Evolutionary conservation across 2,113 vertebrate species (phyloP).

Genomic region (Porphyrio hochstetteri): DNA sequence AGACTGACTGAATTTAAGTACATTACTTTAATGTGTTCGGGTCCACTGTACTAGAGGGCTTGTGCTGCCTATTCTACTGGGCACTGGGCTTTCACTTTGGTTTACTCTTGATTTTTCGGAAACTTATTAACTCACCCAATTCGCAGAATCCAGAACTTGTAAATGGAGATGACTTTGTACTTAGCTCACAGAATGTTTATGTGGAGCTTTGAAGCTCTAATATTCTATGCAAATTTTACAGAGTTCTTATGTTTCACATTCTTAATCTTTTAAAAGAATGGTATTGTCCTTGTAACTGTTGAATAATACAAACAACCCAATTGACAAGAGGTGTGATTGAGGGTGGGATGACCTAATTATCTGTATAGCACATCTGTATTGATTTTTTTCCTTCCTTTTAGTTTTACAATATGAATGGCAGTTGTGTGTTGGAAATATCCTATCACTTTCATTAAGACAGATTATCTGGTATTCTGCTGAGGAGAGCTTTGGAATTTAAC

Average conservation of each 20-base stretch:
- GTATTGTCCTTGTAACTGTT: background rate
- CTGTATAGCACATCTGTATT: background rate
- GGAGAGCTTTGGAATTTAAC: background rate
- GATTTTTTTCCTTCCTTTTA: background rate
- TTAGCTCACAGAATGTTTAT: background rate
- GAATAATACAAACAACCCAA: background rate
- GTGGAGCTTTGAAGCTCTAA: background rate
- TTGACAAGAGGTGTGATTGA: background rate
- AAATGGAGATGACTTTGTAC: background rate
- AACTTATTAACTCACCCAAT: background rate
- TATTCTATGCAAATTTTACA: background rate
- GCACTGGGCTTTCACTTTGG: background rate
- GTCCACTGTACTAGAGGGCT: background rate
- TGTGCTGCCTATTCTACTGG: fast-evolving
- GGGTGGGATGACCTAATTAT: background rate
- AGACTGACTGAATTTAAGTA: background rate
- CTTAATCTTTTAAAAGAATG: background rate
- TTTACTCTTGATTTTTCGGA: background rate
- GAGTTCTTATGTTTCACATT: background rate
- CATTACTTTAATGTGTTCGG: background rate
- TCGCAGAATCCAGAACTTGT: background rate
- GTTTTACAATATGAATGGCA: background rate
- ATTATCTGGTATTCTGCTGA: background rate
- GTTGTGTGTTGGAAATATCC: background rate
- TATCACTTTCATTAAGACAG: background rate